Evolutionary conservation across 2,797 vertebrate species (phyloP).

Genomic region (Melanotaenia boesemani): DNA sequence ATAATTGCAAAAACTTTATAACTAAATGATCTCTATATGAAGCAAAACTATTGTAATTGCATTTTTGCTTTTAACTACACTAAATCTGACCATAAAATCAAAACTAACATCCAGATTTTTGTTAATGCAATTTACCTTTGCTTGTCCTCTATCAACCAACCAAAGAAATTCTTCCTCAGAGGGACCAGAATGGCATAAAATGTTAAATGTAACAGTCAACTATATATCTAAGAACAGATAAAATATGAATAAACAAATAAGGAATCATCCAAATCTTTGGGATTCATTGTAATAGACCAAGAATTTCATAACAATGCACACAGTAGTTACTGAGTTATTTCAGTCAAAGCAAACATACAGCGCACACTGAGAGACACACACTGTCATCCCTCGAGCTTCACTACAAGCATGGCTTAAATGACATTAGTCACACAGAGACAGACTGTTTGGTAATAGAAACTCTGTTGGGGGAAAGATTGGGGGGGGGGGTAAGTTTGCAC

Average conservation of each 20-base stretch:
- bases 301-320: neutral
- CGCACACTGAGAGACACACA: neutral
- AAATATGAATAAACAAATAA: neutral
- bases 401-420: slow-evolving; percentile 3
- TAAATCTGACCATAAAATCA: too few relatives aligned
- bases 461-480: too few relatives aligned
- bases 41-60: too few relatives aligned
- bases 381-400: neutral
- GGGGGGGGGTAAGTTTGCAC: neutral
- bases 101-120: too few relatives aligned
- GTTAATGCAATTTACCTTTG: too few relatives aligned
- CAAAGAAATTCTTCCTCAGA: neutral
- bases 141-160: neutral
- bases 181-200: neutral
- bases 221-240: neutral
- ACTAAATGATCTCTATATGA: too few relatives aligned
- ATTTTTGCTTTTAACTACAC: too few relatives aligned
- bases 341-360: neutral
- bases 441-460: neutral
- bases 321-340: slow-evolving; percentile 6
- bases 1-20: too few relatives aligned
- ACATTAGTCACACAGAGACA: neutral
- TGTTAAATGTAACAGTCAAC: neutral
- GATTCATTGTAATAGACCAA: neutral
- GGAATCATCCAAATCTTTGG: neutral